A percentile compares a stretch with the other conserved stretches of the same genome.
These are phyloP conservation scores for Cardiocondyla obscurior DNA, from an alignment of 1,140 invertebrate genomes.

Conservation along the genomic window DNA sequence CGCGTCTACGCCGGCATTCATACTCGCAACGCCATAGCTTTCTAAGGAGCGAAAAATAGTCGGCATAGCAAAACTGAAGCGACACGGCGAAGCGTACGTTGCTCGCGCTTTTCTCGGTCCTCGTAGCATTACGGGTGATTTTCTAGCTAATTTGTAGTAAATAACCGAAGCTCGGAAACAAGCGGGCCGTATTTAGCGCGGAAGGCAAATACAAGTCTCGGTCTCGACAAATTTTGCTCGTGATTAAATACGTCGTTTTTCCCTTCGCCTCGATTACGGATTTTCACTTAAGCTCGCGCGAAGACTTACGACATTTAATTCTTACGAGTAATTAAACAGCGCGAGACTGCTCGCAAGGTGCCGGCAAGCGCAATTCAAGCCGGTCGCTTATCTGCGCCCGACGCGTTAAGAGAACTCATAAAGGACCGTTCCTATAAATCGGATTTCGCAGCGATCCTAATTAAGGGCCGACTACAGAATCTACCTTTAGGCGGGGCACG, in stretches of 20 bases:
- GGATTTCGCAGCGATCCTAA: conserved; percentile 50
- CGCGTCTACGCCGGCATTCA: conserved; percentile 53
- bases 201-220: not conserved
- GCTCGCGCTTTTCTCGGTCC: not conserved
- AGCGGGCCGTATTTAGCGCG: not conserved
- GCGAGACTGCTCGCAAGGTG: conserved; percentile 57
- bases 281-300: conserved; percentile 15
- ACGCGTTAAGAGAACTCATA: conserved; percentile 55
- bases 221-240: not conserved
- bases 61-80: not conserved
- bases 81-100: conserved; percentile 2
- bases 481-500: not conserved
- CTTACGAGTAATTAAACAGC: conserved; percentile 64
- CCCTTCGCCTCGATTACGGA: not conserved
- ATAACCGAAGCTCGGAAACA: not conserved
- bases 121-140: not conserved
- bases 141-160: too few relatives aligned
- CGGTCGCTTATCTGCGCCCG: conserved; percentile 58
- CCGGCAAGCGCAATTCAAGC: conserved; percentile 56
- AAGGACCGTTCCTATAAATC: conserved; percentile 58
- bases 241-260: not conserved
- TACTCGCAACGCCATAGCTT: not conserved
- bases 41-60: conserved; percentile 13
- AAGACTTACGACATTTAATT: conserved; percentile 27
- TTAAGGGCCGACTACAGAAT: conserved; percentile 55